Conservation (phyloP, 2,113 vertebrate species). For the Turnix velox region DNA sequence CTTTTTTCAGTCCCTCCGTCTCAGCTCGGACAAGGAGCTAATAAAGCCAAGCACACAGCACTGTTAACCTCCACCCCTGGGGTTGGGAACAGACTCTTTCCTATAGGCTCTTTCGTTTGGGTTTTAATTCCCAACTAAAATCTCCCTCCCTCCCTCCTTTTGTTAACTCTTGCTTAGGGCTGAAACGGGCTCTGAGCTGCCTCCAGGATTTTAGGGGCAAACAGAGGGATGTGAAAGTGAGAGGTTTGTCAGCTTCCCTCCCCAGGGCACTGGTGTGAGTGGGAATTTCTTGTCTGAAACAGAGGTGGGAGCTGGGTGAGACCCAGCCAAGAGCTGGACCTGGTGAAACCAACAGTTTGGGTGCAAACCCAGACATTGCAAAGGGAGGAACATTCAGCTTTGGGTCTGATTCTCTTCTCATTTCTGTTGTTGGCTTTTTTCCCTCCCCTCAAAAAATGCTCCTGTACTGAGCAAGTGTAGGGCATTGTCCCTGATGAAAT, state of each 20-base stretch:
- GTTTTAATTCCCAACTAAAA: conserved; percentile 1
- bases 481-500: background rate
- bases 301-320: background rate
- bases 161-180: conserved; percentile 18
- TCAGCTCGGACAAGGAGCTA: background rate
- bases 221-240: accelerated
- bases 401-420: background rate
- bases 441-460: background rate
- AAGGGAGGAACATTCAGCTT: background rate
- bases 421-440: background rate
- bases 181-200: background rate
- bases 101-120: background rate
- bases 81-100: background rate
- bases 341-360: background rate
- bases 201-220: background rate
- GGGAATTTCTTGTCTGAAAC: background rate
- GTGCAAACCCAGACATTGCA: background rate
- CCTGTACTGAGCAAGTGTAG: too few relatives aligned
- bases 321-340: background rate
- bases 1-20: background rate
- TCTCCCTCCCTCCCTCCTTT: background rate
- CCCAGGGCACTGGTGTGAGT: background rate
- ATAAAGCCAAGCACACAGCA: background rate
- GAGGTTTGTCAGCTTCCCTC: background rate
- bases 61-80: background rate